Base-by-base conservation (phyloP, 2,888 invertebrate genomes). In the Orchesellides sinensis region DNA sequence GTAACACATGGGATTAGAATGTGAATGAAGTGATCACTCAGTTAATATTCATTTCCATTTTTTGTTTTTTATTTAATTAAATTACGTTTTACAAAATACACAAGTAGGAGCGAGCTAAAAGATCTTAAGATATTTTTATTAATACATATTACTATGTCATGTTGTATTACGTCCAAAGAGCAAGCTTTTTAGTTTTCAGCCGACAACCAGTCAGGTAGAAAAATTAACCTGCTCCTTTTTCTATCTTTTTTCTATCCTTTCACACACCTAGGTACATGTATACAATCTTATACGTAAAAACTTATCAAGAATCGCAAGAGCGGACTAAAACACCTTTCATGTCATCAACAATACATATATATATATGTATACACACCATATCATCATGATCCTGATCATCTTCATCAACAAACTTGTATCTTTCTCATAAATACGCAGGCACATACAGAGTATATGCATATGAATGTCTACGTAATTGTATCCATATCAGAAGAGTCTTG, bases 311-410 rank as follows among this genome's bases (percentile, higher is more conserved):
- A 72, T 78, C 70, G 83, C 77, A 54, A 77, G 47, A 61, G 65
- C 54, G 19, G 81, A 77, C 78, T 86, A 86, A 86, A 86, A 86
- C 86, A 86, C 84, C 85, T 86, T 86, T 86, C 86, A 83, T 86
- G 86, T 86, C 85, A 56, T 74, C 75, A 80, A 82, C 83, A 83
- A 79, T 69, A 80, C n/a, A n/a, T n/a, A n/a, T n/a, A n/a, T n/a
- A n/a, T n/a, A n/a, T n/a, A n/a, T n/a, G n/a, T n/a, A n/a, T n/a
- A n/a, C n/a, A n/a, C 85, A 84, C 82, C 85, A 85, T 84, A 61
- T 47, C 73, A 73, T 61, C 70, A 40, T 45, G 19, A 63, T 10
- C 14, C 17, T 59, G 27, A 14, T 63, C 35, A 35, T 63, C 40
- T 25, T 59, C 23, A 35, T 19, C n/a, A 66, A 27, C 45, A 66